Conservation (phyloP, 2,113 vertebrate species). For the Xenotilapia flavipinnis region DNA sequence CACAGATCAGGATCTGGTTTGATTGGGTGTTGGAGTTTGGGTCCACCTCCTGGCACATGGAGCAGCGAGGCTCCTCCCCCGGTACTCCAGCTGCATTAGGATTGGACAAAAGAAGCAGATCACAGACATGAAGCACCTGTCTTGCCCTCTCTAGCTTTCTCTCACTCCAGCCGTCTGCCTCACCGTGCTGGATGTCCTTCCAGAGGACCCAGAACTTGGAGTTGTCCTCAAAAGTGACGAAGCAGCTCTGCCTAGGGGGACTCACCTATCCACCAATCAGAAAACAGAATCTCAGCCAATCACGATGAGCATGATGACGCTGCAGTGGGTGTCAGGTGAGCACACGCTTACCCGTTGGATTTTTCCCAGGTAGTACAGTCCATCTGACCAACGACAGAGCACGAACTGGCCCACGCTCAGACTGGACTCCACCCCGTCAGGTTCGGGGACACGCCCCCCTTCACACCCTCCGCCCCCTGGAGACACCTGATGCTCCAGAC, state of each 20-base stretch:
- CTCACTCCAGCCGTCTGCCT: not conserved
- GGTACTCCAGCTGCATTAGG: conserved; percentile 82
- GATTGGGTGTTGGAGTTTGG: conserved; percentile 70
- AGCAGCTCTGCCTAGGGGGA: conserved; percentile 89
- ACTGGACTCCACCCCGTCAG: conserved; percentile 67
- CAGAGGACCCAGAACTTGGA: conserved; percentile 96
- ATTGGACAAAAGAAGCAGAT: not conserved
- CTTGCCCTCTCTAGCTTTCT: not conserved
- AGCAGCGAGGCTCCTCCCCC: conserved; percentile 89
- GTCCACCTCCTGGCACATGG: conserved; percentile 79
- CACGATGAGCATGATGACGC: not conserved
- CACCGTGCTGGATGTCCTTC: conserved; percentile 79
- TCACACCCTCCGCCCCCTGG: conserved; percentile 26
- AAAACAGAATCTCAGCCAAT: not conserved
- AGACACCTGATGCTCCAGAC: conserved; percentile 55
- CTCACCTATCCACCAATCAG: conserved; percentile 76
- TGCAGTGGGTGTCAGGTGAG: not conserved
- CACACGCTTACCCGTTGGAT: conserved; percentile 82
- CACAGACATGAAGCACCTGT: not conserved
- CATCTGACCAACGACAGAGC: conserved; percentile 93
- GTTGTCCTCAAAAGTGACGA: conserved; percentile 94
- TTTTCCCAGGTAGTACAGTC: conserved; percentile 93
- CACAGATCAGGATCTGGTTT: conserved; percentile 86
- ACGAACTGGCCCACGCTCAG: conserved; percentile 89
- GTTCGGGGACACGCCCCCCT: conserved; percentile 49